Evolutionary conservation across 1,140 invertebrate genomes (phyloP), one percentile per base, ranked within the genome.

Genomic region (Cecropterus lyciades): DNA sequence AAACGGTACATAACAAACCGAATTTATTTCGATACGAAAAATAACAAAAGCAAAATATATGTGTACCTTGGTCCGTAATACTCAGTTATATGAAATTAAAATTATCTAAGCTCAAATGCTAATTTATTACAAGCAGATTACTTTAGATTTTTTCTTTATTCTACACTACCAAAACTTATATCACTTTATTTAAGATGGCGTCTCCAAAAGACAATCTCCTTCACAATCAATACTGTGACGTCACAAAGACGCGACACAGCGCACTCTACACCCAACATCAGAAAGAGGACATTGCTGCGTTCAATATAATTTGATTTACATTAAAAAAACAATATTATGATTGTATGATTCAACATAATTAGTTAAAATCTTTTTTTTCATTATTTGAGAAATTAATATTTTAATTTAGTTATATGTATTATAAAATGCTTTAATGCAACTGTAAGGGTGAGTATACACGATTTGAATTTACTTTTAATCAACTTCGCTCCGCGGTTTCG

Each of bases 151-250:
- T 79, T 81, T 82, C 73, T 83, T 79, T 84, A 84, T 77, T 85
- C 86, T 89, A 88, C 82, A 76, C 84, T 89, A 87, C 84, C 85
- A 87, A 91, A 91, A 92, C 87, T 89, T 92, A 90, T 90, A 88
- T 90, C 87, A 90, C 87, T 92, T 90, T 92, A 86, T 89, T 89
- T 90, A 92, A 92, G 86, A 92, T 92, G 91, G 91, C 91, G 91
- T 92, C 89, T 92, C 77, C 75, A 85, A 87, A 91, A 91, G 91
- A 92, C 91, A 82, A 86, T 89, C 83, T 87, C 83, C 82, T 88
- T 87, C 75, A 40, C 73, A 91, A 92, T 92, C 89, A 91, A 92
- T 92, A 91, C 73, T 65, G 85, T 92, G 91, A 92, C 89, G 89
- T 92, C 91, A 92, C 91, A 92, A 89, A 91, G 88, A 87, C 84